phyloP scores from a whole-genome alignment of 2,113 vertebrate genomes.

The Rhinogobius similis region DNA sequence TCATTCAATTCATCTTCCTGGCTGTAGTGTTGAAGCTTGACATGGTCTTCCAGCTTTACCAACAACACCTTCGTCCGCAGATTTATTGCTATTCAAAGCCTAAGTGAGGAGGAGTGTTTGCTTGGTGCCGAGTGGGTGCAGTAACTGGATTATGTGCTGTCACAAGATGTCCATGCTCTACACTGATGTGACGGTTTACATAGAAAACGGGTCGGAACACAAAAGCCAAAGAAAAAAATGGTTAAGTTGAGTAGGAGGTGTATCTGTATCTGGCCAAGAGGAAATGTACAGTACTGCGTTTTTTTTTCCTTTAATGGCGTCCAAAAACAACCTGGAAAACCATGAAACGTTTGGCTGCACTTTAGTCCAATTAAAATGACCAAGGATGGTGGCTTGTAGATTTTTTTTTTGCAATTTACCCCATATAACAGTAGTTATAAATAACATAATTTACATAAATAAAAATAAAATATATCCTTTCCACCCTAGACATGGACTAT shows the following conservation, averaged over 20 bases:
- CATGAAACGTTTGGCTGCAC: constrained; percentile 4
- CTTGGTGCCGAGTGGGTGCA: constrained; percentile 27
- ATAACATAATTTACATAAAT: too few species aligned
- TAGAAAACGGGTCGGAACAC: constrained; percentile 26
- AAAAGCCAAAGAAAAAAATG: constrained; percentile 22
- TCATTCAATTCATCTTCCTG: background rate
- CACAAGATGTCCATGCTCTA: constrained; percentile 30
- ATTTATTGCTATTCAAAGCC: constrained; percentile 8
- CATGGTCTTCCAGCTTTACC: background rate
- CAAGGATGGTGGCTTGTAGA: constrained; percentile 14
- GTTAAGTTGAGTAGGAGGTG: constrained; percentile 39
- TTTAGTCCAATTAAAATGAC: constrained; percentile 2
- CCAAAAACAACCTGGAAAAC: constrained; percentile 12
- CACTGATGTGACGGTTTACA: constrained; percentile 27
- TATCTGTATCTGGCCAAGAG: constrained; percentile 2
- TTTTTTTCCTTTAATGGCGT: too few species aligned
- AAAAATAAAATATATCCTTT: too few species aligned
- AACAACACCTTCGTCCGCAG: background rate
- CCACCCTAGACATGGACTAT: too few species aligned
- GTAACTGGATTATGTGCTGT: constrained; percentile 36
- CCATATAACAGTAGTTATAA: too few species aligned
- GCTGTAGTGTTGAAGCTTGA: background rate
- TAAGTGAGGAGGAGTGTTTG: constrained; percentile 12
- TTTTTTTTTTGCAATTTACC: background rate
- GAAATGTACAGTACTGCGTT: background rate